These are phyloP conservation scores for Sander vitreus DNA, from an alignment of 2,113 vertebrate genomes.

Conservation along the genomic window DNA sequence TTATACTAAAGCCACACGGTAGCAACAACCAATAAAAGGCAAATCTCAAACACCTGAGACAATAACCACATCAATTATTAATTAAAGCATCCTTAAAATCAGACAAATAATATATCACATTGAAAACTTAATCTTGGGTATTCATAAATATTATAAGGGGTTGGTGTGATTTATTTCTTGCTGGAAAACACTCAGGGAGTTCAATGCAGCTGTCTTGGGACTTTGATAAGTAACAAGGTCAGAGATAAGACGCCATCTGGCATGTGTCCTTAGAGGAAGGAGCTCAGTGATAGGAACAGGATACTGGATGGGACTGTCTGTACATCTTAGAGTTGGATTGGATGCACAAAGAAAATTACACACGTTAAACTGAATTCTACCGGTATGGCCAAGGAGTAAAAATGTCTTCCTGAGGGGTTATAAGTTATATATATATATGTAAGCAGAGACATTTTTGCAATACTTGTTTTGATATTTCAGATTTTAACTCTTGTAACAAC, in stretches of 20 bases:
- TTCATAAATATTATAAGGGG: neutral
- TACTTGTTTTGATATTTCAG: constrained; percentile 6
- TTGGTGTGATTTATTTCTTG: constrained; percentile 9
- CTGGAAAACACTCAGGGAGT: constrained; percentile 4
- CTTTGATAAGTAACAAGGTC: constrained; percentile 54
- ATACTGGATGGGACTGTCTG: constrained; percentile 5
- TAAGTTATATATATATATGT: too few relatives aligned
- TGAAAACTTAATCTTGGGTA: neutral
- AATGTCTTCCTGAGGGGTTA: neutral
- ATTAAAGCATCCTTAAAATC: neutral
- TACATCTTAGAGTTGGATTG: neutral
- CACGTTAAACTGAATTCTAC: neutral
- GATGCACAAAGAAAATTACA: constrained; percentile 4
- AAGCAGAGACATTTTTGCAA: neutral
- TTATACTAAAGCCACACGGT: neutral
- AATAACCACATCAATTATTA: neutral
- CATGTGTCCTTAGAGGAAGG: constrained; percentile 47
- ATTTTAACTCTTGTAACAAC: constrained; percentile 3
- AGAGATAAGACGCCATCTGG: constrained; percentile 67
- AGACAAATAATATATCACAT: neutral
- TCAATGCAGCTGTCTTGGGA: constrained; percentile 26
- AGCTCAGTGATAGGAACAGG: constrained; percentile 25
- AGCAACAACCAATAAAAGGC: too few relatives aligned
- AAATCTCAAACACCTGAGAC: neutral
- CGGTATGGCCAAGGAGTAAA: neutral